These are phyloP conservation scores for Charadrius vociferus DNA, from an alignment of 2,113 vertebrate species.

Conservation along the genomic window DNA sequence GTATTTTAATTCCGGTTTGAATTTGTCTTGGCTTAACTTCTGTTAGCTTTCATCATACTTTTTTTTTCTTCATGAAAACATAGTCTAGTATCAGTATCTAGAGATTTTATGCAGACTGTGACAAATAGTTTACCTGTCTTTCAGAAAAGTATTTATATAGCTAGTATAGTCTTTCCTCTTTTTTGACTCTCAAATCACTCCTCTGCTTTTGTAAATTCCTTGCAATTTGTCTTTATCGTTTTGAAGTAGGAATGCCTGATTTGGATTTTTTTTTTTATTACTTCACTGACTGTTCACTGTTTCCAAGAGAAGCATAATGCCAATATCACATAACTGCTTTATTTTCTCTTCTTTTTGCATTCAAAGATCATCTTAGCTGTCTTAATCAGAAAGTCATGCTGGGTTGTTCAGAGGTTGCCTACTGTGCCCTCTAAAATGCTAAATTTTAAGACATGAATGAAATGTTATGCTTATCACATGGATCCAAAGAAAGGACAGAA, in stretches of 20 bases:
- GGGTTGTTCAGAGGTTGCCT: background rate
- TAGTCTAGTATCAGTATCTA: background rate
- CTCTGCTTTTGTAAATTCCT: background rate
- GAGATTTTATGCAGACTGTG: background rate
- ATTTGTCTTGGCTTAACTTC: background rate
- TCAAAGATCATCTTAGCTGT: background rate
- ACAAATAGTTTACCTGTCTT: background rate
- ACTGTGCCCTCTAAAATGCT: background rate
- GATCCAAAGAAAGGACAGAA: background rate
- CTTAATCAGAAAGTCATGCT: background rate
- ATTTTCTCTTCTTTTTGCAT: background rate
- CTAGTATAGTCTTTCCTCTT: background rate
- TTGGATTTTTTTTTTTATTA: background rate
- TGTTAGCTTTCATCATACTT: background rate
- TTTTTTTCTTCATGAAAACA: background rate
- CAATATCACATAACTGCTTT: background rate
- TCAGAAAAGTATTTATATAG: background rate
- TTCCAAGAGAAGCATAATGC: background rate
- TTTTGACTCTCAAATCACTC: background rate
- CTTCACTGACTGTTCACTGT: background rate
- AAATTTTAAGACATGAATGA: background rate
- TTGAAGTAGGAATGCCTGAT: background rate
- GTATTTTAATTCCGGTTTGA: background rate
- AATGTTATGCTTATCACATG: background rate
- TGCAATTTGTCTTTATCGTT: background rate